Evolutionary conservation across 2,888 invertebrate genomes (phyloP).

Genomic region (Melanotus villosus): DNA sequence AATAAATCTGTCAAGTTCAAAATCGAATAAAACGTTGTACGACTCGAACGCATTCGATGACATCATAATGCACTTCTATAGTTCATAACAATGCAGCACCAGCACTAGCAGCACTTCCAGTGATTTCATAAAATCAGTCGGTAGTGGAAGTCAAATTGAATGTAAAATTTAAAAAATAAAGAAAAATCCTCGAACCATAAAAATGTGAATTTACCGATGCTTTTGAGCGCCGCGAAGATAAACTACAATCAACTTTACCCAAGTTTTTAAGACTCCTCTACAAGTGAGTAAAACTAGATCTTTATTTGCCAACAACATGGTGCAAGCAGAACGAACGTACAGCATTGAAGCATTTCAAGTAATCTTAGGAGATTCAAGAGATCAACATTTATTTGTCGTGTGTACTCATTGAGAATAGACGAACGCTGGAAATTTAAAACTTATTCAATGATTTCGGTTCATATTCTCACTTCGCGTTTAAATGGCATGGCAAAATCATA

Average conservation of each 20-base stretch:
- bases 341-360: no score
- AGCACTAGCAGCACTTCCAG: not conserved
- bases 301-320: no score
- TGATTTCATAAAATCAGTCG: conserved; percentile 10
- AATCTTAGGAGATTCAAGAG: no score
- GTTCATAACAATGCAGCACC: not conserved
- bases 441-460: no score
- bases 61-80: conserved; percentile 9
- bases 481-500: no score
- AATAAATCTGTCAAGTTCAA: not conserved
- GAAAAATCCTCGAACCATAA: not conserved
- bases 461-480: no score
- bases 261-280: not conserved
- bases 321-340: no score
- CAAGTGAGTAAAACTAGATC: no score
- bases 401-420: no score
- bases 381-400: no score
- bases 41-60: not conserved
- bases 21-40: not conserved
- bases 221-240: not conserved
- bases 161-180: conserved; percentile 10
- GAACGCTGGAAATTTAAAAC: no score
- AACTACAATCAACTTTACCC: not conserved
- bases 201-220: not conserved
- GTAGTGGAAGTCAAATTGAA: not conserved